Percentiles rank a stretch among this genome's conserved stretches.
Conservation (phyloP, 2,888 invertebrate species). For the Athripsodes cinereus region DNA sequence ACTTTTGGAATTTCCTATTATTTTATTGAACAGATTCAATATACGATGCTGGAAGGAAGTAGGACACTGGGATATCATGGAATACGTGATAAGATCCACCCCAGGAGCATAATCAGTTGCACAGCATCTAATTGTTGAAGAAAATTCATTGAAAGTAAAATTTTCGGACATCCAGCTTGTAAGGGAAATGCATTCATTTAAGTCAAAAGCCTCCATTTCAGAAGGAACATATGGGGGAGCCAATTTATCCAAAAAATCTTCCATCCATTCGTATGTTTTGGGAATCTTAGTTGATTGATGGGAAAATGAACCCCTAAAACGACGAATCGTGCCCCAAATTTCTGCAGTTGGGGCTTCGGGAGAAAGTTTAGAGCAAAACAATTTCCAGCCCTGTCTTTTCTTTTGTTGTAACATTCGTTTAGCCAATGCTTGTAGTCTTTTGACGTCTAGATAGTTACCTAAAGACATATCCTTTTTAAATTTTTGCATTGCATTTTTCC, state of each 20-base stretch:
- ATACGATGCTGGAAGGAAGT: background rate
- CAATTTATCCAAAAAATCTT: background rate
- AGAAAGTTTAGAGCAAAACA: background rate
- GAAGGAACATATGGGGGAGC: background rate
- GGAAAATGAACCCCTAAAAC: background rate
- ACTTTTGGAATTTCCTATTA: background rate
- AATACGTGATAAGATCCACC: background rate
- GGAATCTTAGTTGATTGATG: too few relatives aligned
- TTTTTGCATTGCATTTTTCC: background rate
- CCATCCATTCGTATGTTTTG: background rate
- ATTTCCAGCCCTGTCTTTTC: background rate
- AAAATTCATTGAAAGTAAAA: too few relatives aligned
- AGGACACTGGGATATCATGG: too few relatives aligned
- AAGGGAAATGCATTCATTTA: too few relatives aligned
- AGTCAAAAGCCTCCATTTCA: too few relatives aligned
- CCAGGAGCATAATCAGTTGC: background rate
- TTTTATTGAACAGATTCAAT: background rate
- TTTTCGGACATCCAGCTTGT: too few relatives aligned
- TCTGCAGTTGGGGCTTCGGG: background rate
- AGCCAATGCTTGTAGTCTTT: background rate
- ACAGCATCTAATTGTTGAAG: too few relatives aligned
- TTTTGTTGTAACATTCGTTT: background rate
- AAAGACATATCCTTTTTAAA: background rate
- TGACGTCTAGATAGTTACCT: background rate
- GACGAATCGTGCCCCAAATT: background rate